phyloP scores from a whole-genome alignment of 2,113 vertebrate genomes.

The Tragelaphus buxtoni region DNA sequence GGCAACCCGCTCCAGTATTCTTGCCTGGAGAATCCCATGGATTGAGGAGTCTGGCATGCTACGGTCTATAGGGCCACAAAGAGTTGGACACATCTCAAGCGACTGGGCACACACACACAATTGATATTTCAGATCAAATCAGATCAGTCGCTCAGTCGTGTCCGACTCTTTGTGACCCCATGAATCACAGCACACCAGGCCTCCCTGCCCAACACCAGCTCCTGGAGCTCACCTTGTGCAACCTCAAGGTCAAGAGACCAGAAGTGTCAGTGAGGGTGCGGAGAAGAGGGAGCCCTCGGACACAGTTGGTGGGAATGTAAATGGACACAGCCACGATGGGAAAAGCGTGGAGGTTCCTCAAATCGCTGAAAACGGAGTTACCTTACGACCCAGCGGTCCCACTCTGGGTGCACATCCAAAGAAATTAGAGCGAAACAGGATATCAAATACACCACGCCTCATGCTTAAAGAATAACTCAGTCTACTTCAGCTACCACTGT shows the following conservation, averaged over 20 bases:
- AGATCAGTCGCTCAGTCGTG: too few species aligned
- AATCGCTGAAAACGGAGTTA: not conserved
- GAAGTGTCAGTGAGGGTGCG: not conserved
- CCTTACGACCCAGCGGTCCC: rapidly evolving
- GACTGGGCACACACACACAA: not conserved
- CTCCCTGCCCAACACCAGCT: too few species aligned
- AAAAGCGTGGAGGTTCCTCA: rapidly evolving
- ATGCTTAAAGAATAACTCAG: not conserved
- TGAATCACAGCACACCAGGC: too few species aligned
- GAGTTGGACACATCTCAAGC: not conserved
- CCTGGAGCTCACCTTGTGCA: not conserved
- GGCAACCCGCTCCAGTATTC: not conserved
- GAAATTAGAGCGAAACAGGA: not conserved
- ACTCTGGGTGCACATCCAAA: not conserved
- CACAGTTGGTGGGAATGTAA: rapidly evolving
- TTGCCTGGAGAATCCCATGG: not conserved
- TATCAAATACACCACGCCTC: not conserved
- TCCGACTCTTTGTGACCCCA: too few species aligned
- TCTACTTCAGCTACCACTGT: not conserved
- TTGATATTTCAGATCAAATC: too few species aligned
- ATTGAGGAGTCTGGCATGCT: not conserved
- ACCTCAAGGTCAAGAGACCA: not conserved
- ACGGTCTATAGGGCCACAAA: not conserved
- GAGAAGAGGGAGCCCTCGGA: not conserved
- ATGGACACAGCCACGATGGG: not conserved